Base-by-base conservation (phyloP, 1,140 invertebrate species). In the Agraylea sexmaculata region DNA sequence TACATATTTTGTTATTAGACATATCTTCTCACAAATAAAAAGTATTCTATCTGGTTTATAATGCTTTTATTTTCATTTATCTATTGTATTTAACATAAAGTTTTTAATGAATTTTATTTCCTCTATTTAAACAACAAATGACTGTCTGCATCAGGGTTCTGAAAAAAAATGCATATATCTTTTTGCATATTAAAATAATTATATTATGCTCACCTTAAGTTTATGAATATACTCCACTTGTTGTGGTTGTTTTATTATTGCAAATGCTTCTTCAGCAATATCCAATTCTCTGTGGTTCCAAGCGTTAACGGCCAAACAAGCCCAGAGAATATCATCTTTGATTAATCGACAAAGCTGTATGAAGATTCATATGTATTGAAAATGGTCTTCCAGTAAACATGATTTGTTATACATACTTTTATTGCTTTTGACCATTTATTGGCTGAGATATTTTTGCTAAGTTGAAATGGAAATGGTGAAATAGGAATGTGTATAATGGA, bases 211-310 rank as follows among this genome's bases (percentile, higher is more conserved):
- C 64, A 77, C 77, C 59, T 88, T 85, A 16, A 94, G 77, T 51
- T 87, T 75, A 55, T 83, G 78, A 37, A 95, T 81, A 55, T 87
- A 91, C 51, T 80, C 74, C 0, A 95, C 90, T 76, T 94, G 93
- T 52, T 95, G 89, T 31, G 78, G 80, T 70, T 89, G 80, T 45
- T 79, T 76, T 39, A 96, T 86, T 16, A 87, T 80, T n/a, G 88
- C 83, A 65, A 92, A 97, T 7, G 88, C 85, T 56, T 93, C 81
- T 70, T 95, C 90, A 1, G 90, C 89, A 19, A 87, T 79, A 27
- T 78, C 72, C 16, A 94, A 61, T 35, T 68, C 62, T 40, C 57
- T 53, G 50, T 89, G 73, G 48, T 84, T 77, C 33, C 81, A 81
- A 10, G 90, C 79, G 59, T 93, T 70, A 1, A 84, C 85, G 2